These are phyloP conservation scores for Pemphredon lugubris DNA, from an alignment of 2,888 invertebrate genomes.

Conservation along the genomic window DNA sequence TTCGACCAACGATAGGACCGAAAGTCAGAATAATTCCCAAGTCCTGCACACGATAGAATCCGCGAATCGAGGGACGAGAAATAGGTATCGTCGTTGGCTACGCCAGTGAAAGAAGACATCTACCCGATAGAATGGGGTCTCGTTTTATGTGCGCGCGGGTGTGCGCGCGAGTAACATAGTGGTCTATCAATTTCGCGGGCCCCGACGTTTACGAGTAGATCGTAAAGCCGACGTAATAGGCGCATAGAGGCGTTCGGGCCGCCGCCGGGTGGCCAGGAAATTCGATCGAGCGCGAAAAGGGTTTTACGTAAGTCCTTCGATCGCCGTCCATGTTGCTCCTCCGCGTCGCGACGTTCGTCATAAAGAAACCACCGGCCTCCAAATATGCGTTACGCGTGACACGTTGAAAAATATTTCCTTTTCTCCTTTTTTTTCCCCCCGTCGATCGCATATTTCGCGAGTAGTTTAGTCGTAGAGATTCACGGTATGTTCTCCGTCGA, in stretches of 20 bases:
- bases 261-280: slow-evolving; percentile 57
- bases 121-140: background rate
- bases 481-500: too few species aligned
- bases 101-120: slow-evolving; percentile 39
- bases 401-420: too few species aligned
- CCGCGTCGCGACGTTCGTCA: slow-evolving; percentile 4
- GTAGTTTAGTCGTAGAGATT: too few species aligned
- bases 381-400: background rate
- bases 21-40: too few species aligned
- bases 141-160: slow-evolving; percentile 10
- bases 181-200: slow-evolving; percentile 73
- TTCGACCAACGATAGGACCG: too few species aligned
- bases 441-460: too few species aligned
- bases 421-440: too few species aligned
- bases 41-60: too few species aligned
- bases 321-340: slow-evolving; percentile 22
- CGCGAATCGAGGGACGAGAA: too few species aligned
- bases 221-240: slow-evolving; percentile 71
- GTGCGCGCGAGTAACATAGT: slow-evolving; percentile 56
- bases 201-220: slow-evolving; percentile 75
- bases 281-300: slow-evolving; percentile 65
- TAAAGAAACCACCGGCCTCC: background rate
- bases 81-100: background rate
- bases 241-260: slow-evolving; percentile 48
- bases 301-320: slow-evolving; percentile 66